A percentile compares a stretch with the other conserved stretches of the same genome.
phyloP scores from a whole-genome alignment of 2,797 vertebrate species.

The Rhinella marina region DNA sequence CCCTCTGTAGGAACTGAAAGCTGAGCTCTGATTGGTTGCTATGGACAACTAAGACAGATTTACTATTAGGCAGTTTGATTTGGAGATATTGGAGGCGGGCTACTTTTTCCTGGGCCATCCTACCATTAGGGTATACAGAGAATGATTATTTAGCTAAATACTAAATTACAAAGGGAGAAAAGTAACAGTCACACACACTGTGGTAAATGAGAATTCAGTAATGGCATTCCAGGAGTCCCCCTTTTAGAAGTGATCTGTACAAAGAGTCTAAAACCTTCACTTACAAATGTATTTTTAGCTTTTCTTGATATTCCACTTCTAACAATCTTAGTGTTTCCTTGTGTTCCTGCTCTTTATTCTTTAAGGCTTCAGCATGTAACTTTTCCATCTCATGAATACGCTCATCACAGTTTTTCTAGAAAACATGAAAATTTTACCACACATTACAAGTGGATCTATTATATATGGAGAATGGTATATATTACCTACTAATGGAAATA shows the following conservation, averaged over 20 bases:
- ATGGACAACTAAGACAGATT: too few relatives aligned
- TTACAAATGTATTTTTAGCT: slow-evolving; percentile 85
- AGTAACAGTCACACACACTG: too few relatives aligned
- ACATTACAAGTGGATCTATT: neutral
- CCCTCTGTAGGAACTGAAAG: too few relatives aligned
- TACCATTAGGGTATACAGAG: too few relatives aligned
- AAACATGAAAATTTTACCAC: neutral
- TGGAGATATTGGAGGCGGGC: too few relatives aligned
- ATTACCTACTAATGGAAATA: too few relatives aligned
- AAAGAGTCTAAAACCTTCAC: slow-evolving; percentile 62
- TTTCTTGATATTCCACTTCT: slow-evolving; percentile 73
- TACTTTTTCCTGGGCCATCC: too few relatives aligned
- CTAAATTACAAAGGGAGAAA: too few relatives aligned
- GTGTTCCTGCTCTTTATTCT: slow-evolving; percentile 84
- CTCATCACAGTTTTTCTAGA: slow-evolving; percentile 88
- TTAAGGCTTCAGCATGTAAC: slow-evolving; percentile 81
- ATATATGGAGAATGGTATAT: neutral
- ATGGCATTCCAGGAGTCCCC: neutral
- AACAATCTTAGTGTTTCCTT: slow-evolving; percentile 69
- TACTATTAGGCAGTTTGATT: too few relatives aligned
- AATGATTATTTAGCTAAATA: too few relatives aligned
- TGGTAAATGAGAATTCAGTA: too few relatives aligned
- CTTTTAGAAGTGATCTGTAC: neutral
- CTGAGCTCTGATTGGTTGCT: too few relatives aligned
- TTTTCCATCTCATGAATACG: slow-evolving; percentile 82